These are phyloP conservation scores for Oenanthe melanoleuca DNA, from an alignment of 2,113 vertebrate species.

Conservation along the genomic window DNA sequence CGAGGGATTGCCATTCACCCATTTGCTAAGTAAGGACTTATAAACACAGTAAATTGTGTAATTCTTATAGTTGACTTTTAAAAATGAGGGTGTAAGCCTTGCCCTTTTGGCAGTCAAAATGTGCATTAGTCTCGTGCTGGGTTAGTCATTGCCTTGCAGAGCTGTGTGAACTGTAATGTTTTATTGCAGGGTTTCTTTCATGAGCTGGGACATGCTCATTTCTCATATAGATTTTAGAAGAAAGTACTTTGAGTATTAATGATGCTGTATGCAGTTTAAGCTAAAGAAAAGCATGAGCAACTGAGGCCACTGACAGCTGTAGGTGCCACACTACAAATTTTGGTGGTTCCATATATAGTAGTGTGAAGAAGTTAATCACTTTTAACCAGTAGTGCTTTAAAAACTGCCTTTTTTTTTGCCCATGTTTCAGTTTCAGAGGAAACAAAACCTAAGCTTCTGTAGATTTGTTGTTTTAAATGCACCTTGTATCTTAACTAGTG, in stretches of 20 bases:
- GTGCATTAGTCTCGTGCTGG: background rate
- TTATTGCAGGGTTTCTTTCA: background rate
- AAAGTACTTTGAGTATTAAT: background rate
- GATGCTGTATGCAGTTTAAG: background rate
- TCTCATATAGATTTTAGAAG: background rate
- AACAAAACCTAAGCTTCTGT: background rate
- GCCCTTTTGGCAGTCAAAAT: background rate
- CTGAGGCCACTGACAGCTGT: background rate
- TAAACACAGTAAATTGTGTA: background rate
- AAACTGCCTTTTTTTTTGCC: background rate
- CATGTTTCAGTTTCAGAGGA: background rate
- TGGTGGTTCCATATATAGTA: background rate
- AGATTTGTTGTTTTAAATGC: background rate
- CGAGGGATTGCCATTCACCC: constrained; percentile 89
- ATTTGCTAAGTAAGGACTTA: constrained; percentile 80
- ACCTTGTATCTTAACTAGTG: background rate
- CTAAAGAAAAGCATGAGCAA: background rate
- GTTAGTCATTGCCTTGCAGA: background rate
- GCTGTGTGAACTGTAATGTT: background rate
- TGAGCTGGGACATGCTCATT: background rate
- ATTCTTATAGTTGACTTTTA: background rate
- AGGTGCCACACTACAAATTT: background rate
- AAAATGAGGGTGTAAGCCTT: background rate
- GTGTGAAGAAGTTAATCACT: background rate
- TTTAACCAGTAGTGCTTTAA: background rate